Percentiles rank a stretch among this genome's conserved stretches.
These are phyloP conservation scores for Odontomachus brunneus DNA, from an alignment of 1,140 invertebrate species.

Conservation along the genomic window DNA sequence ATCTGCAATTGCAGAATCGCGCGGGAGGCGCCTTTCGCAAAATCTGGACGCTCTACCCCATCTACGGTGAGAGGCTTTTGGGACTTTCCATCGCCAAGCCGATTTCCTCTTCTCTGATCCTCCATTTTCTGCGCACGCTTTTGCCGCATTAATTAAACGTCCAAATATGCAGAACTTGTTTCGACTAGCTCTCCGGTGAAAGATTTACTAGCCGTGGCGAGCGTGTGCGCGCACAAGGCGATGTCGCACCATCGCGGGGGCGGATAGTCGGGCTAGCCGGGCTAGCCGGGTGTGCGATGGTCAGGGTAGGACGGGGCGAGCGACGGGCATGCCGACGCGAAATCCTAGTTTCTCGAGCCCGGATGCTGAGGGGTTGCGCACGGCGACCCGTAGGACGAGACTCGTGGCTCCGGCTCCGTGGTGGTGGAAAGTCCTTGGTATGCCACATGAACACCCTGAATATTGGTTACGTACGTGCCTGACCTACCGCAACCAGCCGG, in stretches of 20 bases:
- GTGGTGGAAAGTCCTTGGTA: conserved; percentile 61
- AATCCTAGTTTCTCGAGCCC: conserved; percentile 31
- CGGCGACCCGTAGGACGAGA: neutral
- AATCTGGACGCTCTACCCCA: too few species aligned
- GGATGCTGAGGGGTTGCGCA: conserved; percentile 21
- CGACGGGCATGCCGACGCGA: conserved; percentile 5
- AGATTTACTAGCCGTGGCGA: conserved; percentile 1
- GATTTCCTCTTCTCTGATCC: too few species aligned
- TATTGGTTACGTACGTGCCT: conserved; percentile 69
- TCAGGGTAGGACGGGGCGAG: neutral
- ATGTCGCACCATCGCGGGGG: neutral
- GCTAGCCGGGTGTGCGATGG: conserved; percentile 7
- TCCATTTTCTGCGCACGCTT: too few species aligned
- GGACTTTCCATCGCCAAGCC: too few species aligned
- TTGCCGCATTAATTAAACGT: conserved; percentile 53
- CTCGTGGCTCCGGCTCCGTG: neutral
- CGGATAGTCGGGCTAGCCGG: neutral
- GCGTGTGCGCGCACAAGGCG: neutral
- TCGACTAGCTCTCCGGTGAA: too few species aligned
- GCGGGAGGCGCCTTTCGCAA: neutral
- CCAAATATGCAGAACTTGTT: too few species aligned
- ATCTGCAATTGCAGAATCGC: neutral
- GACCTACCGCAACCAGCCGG: conserved; percentile 64
- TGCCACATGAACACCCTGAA: conserved; percentile 62
- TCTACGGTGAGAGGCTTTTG: too few species aligned